Conservation (phyloP, 2,113 vertebrate species). For the Apaloderma vittatum region DNA sequence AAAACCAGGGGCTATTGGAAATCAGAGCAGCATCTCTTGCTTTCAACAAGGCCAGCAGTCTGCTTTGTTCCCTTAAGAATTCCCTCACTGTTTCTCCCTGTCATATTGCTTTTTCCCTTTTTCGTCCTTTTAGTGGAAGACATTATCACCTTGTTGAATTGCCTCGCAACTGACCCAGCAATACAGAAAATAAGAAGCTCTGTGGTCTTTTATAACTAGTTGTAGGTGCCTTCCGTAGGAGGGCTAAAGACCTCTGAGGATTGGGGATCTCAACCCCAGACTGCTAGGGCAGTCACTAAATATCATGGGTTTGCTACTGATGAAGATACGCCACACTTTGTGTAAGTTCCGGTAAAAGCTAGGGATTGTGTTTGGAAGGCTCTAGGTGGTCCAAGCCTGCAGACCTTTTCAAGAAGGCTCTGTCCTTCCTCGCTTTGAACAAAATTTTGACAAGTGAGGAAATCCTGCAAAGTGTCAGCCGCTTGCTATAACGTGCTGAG, state of each 20-base stretch:
- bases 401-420: neutral
- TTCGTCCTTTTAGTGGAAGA: neutral
- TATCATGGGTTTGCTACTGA: neutral
- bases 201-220: neutral
- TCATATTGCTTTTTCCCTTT: neutral
- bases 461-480: neutral
- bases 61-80: neutral
- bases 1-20: neutral
- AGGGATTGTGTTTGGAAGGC: neutral
- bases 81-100: neutral
- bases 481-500: neutral
- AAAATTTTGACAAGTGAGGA: neutral
- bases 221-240: neutral
- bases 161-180: neutral
- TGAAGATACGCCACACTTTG: fast-evolving
- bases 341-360: neutral
- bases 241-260: neutral
- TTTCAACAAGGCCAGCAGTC: neutral
- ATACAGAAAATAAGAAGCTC: neutral
- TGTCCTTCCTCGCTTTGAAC: neutral
- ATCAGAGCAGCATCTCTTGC: neutral
- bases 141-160: neutral
- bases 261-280: neutral
- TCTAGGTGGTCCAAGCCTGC: neutral
- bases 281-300: neutral